These are phyloP conservation scores for Epiblema foenella DNA, from an alignment of 2,888 invertebrate species.

Conservation along the genomic window DNA sequence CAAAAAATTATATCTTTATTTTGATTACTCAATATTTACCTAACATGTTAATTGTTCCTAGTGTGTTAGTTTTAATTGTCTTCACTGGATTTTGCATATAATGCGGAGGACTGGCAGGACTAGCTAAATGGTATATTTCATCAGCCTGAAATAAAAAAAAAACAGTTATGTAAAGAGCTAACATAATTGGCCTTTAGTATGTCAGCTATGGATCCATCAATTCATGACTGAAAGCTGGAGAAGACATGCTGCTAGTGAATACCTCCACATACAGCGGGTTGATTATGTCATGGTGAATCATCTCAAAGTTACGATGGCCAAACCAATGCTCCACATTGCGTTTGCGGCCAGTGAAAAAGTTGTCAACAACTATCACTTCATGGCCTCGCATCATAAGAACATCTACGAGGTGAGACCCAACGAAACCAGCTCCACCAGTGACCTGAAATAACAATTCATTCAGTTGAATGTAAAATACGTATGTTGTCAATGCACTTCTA, in stretches of 20 bases:
- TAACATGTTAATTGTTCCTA: constrained; percentile 97
- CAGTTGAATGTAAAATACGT: background rate
- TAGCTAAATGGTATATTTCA: constrained; percentile 99
- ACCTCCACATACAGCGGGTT: constrained; percentile 98
- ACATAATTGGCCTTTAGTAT: too few species aligned
- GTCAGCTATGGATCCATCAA: background rate
- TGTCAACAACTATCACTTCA: constrained; percentile 98
- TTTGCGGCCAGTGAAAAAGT: constrained; percentile 99
- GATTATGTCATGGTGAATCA: constrained; percentile 99
- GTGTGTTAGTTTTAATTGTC: constrained; percentile 99
- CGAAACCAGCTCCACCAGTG: constrained; percentile 99
- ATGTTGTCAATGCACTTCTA: background rate
- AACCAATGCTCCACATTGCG: constrained; percentile 99
- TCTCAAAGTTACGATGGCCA: constrained; percentile 99
- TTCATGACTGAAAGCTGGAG: too few species aligned
- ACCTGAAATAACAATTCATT: constrained; percentile 82
- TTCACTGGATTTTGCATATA: constrained; percentile 99
- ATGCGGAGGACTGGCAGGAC: constrained; percentile 99
- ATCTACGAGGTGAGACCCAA: constrained; percentile 99
- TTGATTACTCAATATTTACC: constrained; percentile 80
- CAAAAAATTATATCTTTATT: background rate
- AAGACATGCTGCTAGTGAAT: constrained; percentile 30
- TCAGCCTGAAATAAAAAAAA: constrained; percentile 86
- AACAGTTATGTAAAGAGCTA: too few species aligned
- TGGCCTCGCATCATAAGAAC: constrained; percentile 97